phyloP scores from a whole-genome alignment of 2,888 invertebrate species.

The Sesia apiformis region DNA sequence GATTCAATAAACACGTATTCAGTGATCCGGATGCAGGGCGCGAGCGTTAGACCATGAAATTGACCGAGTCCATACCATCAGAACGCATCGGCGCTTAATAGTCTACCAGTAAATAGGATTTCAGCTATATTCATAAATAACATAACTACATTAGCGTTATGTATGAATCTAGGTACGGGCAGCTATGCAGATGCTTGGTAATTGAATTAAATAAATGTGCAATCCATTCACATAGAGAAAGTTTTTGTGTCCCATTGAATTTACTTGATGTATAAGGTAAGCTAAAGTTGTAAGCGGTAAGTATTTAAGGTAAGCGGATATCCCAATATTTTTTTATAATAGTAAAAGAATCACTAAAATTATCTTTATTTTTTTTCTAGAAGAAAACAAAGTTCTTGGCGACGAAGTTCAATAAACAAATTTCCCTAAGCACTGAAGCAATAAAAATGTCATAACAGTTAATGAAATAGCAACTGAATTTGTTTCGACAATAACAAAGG shows the following conservation, averaged over 20 bases:
- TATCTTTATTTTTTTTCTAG: too few relatives aligned
- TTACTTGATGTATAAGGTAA: too few relatives aligned
- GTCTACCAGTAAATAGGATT: constrained; percentile 40
- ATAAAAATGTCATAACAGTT: constrained; percentile 26
- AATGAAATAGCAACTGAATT: constrained; percentile 41
- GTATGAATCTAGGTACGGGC: background rate
- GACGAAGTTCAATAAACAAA: background rate
- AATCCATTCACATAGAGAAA: background rate
- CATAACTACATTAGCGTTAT: constrained; percentile 15
- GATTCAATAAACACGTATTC: constrained; percentile 31
- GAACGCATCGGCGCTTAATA: constrained; percentile 52
- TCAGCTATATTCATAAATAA: constrained; percentile 40
- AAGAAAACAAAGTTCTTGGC: too few relatives aligned
- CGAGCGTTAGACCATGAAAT: constrained; percentile 70
- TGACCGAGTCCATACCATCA: constrained; percentile 46
- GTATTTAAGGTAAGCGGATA: too few relatives aligned
- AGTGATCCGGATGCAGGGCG: constrained; percentile 39
- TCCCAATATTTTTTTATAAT: too few relatives aligned
- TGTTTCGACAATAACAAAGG: constrained; percentile 48
- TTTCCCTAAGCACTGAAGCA: constrained; percentile 16
- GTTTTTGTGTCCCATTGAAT: too few relatives aligned
- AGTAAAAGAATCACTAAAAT: too few relatives aligned
- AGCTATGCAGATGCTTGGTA: constrained; percentile 5
- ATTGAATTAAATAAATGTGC: constrained; percentile 3
- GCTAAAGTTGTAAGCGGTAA: too few relatives aligned